Base-by-base conservation (phyloP, 2,797 vertebrate species). In the Apogon talboti region DNA sequence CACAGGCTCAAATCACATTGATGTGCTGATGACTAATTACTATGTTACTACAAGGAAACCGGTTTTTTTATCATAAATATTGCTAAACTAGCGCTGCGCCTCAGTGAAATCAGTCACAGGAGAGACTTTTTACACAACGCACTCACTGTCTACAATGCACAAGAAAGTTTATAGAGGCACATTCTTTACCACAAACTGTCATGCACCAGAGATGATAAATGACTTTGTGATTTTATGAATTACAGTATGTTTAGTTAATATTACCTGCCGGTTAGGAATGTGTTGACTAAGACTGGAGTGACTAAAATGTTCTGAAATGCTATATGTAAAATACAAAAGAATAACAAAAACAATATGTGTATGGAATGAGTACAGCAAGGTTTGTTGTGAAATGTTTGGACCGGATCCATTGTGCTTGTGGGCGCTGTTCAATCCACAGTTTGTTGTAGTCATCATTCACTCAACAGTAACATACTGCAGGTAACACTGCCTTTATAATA, bases 311-410 rank as follows among this genome's bases (percentile, higher is more conserved):
- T 56, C 47, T 49, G 3, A 16, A 70, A 66, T 71, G 28, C 55
- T 33, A 43, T 30, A 57, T 14, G 54, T 40, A 74, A 55, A 69
- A 64, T 37, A 50, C 38, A 71, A 28, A 75, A 28, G 35, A 37
- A 37, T 14, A 7, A 50, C 41, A 37, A 28, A 45, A 12, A 72
- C 8, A 1, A 53, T 47, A 53, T 58, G 62, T 75, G 48, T 7
- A 63, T 24, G 54, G 74, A 72, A 56, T 55, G 67, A 70, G 59
- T 35, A 30, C 44, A 45, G 33, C 1, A 6, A 64, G 45, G 18
- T 42, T 14, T 33, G 66, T 83, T 86, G 81, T 71, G 75, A 87
- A 89, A 87, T 7, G 13, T 53, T 52, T 83, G 76, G 71, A 65
- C 3, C 4, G 53, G 7, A 15, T 79, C 75, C 82, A 83, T 15